Percentiles rank a stretch among this genome's conserved stretches.
Evolutionary conservation across 1,140 invertebrate genomes (phyloP).

Genomic region (Holcopasites calliopsidis): DNA sequence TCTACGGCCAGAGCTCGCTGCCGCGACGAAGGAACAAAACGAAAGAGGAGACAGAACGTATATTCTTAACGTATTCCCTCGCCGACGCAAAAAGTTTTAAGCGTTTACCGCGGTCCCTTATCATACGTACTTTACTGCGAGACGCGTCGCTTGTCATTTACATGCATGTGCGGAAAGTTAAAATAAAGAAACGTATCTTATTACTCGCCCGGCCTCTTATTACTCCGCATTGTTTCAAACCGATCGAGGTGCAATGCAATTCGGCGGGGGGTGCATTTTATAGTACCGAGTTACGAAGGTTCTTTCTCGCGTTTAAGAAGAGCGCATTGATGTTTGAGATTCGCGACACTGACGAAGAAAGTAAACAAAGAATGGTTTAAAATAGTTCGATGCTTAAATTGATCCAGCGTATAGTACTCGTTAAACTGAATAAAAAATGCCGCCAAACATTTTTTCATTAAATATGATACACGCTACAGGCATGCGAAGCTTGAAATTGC

Average conservation of each 20-base stretch:
- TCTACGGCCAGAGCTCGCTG: no score
- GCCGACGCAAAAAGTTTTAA: neutral
- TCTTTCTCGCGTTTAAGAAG: neutral
- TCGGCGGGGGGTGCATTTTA: neutral
- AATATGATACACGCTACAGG: no score
- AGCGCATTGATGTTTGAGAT: neutral
- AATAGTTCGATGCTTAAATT: no score
- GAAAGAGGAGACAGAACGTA: neutral
- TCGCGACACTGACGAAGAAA: no score
- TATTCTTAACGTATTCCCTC: neutral
- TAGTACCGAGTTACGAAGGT: neutral
- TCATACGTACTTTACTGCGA: neutral
- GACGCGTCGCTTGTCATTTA: neutral
- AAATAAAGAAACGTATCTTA: conserved; percentile 25
- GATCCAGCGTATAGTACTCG: no score
- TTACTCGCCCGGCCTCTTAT: neutral
- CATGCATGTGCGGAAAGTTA: neutral
- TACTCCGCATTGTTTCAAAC: neutral
- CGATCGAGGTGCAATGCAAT: neutral
- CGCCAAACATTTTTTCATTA: no score
- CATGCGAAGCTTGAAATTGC: no score
- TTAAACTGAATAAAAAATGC: no score
- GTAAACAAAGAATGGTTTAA: no score
- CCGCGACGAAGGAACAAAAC: neutral
- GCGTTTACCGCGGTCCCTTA: neutral